phyloP scores from a whole-genome alignment of 2,797 vertebrate species.

The Podarcis siculus region DNA sequence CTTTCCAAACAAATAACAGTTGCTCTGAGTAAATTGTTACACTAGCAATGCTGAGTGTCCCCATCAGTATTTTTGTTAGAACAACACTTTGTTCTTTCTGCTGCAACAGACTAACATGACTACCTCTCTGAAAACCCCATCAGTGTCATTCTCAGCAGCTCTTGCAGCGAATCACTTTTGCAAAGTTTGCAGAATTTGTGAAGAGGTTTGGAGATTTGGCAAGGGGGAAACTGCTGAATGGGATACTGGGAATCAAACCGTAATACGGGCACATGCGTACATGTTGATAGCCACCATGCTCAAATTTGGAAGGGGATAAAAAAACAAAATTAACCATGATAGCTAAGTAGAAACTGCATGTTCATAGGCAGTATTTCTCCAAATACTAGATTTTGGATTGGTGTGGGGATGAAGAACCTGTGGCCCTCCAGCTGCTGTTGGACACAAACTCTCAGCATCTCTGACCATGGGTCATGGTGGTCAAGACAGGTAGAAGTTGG shows the following conservation, averaged over 20 bases:
- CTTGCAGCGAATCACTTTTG: not conserved
- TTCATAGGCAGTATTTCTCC: not conserved
- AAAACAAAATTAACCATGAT: not conserved
- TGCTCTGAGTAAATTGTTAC: not conserved
- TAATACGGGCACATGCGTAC: not conserved
- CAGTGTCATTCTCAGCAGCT: not conserved
- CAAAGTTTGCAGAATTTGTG: not conserved
- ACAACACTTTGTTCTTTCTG: not conserved
- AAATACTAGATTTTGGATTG: not conserved
- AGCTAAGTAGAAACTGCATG: not conserved
- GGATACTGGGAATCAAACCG: not conserved
- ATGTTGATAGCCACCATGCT: not conserved
- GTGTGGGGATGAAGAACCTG: too few relatives aligned
- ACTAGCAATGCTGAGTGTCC: not conserved
- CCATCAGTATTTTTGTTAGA: not conserved
- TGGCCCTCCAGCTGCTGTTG: too few relatives aligned
- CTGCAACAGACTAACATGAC: not conserved
- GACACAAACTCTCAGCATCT: too few relatives aligned
- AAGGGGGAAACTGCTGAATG: not conserved
- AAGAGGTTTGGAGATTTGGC: not conserved
- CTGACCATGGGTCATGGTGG: too few relatives aligned
- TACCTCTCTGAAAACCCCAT: not conserved
- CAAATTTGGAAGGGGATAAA: too few relatives aligned
- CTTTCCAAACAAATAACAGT: not conserved
- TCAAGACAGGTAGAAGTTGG: too few relatives aligned